phyloP scores from a whole-genome alignment of 2,113 vertebrate species.

The Dipodomys spectabilis region DNA sequence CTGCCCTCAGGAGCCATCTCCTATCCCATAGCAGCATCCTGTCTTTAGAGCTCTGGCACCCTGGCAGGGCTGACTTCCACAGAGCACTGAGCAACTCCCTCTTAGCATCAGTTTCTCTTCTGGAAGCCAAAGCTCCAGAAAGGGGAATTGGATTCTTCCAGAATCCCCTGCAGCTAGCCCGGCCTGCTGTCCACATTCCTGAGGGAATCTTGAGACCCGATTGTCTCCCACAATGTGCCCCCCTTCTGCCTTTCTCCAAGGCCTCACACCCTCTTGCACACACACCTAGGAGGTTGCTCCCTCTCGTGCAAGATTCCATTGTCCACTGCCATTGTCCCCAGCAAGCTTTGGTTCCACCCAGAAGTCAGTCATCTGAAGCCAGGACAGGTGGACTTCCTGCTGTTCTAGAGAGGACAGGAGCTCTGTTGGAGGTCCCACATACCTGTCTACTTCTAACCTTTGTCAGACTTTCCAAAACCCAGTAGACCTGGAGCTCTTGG shows the following conservation, averaged over 20 bases:
- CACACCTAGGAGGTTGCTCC: too few relatives aligned
- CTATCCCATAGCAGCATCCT: accelerated
- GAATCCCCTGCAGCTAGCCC: not conserved
- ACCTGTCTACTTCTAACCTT: too few relatives aligned
- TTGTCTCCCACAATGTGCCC: too few relatives aligned
- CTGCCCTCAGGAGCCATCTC: too few relatives aligned
- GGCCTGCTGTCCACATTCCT: not conserved
- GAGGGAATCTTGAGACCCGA: not conserved
- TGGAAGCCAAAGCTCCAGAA: slow-evolving; percentile 13
- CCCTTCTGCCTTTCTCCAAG: not conserved
- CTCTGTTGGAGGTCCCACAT: not conserved
- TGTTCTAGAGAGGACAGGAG: not conserved
- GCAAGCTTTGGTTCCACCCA: not conserved
- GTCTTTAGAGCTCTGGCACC: too few relatives aligned
- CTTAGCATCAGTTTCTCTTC: not conserved
- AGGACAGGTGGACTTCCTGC: not conserved
- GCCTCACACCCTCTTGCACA: not conserved
- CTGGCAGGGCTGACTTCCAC: not conserved
- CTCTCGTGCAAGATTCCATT: not conserved
- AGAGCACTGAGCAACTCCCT: not conserved
- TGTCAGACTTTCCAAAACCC: not conserved
- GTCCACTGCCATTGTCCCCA: not conserved
- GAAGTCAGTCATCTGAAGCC: not conserved
- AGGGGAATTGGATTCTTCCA: not conserved
- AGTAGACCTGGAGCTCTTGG: not conserved